Evolutionary conservation across 2,113 vertebrate genomes (phyloP).

Genomic region (Crotalus helleri): DNA sequence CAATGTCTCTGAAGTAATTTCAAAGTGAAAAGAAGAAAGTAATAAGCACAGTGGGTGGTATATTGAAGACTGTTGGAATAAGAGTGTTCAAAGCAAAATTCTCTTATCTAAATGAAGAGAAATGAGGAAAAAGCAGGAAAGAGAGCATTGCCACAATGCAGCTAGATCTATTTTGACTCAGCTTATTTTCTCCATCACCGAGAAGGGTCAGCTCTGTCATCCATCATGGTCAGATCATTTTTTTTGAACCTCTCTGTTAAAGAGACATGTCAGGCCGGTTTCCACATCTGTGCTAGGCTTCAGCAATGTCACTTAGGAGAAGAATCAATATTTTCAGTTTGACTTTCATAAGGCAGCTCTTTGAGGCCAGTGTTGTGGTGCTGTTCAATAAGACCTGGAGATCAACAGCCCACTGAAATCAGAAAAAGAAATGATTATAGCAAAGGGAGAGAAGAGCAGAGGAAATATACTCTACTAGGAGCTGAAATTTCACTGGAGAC

Average conservation of each 20-base stretch:
- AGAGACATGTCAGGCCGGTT: constrained; percentile 54
- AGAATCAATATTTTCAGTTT: constrained; percentile 24
- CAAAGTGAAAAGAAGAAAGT: constrained; percentile 62
- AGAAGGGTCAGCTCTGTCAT: constrained; percentile 55
- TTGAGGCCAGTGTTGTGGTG: constrained; percentile 23
- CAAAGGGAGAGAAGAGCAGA: neutral
- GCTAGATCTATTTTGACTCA: constrained; percentile 54
- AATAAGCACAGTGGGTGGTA: constrained; percentile 54
- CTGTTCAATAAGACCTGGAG: constrained; percentile 35
- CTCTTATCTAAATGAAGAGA: constrained; percentile 63
- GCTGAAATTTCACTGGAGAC: neutral
- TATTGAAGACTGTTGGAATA: constrained; percentile 57
- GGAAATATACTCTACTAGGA: neutral
- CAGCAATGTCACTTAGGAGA: constrained; percentile 43
- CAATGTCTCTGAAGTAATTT: constrained; percentile 52
- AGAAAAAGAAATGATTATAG: neutral
- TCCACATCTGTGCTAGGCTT: constrained; percentile 41
- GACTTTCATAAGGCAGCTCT: constrained; percentile 47
- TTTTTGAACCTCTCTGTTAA: constrained; percentile 39
- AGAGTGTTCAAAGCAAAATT: constrained; percentile 53
- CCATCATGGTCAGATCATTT: constrained; percentile 59
- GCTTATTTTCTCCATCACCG: constrained; percentile 55
- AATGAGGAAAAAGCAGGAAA: constrained; percentile 51
- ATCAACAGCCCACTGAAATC: constrained; percentile 6
- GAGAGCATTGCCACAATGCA: constrained; percentile 26